Conservation (phyloP, 1,140 invertebrate species). For the Leptoteleia sp. region DNA sequence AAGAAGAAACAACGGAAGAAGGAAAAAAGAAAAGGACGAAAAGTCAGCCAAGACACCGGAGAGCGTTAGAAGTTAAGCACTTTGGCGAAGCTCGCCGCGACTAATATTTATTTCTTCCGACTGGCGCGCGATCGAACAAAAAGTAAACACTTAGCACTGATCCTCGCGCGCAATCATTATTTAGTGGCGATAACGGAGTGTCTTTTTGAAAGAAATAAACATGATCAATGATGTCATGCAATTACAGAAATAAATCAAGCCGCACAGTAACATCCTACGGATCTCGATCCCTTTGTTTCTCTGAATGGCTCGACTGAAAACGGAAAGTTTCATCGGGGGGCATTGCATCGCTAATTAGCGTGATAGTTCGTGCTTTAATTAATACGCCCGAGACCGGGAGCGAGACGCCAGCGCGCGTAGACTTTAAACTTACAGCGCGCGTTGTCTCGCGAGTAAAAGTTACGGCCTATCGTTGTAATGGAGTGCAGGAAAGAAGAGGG, state of each 20-base stretch:
- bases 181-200: constrained; percentile 24
- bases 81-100: not conserved
- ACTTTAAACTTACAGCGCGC: constrained; percentile 62
- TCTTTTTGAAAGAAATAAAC: constrained; percentile 41
- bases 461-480: constrained; percentile 49
- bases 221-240: constrained; percentile 44
- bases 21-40: no score
- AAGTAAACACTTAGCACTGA: constrained; percentile 36
- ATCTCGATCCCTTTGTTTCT: constrained; percentile 58
- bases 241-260: constrained; percentile 38
- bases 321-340: constrained; percentile 72
- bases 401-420: constrained; percentile 36
- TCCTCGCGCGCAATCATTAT: constrained; percentile 26
- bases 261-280: constrained; percentile 39
- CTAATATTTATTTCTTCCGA: constrained; percentile 20
- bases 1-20: no score
- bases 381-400: constrained; percentile 53
- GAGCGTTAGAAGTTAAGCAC: constrained; percentile 4
- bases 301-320: constrained; percentile 45
- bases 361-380: constrained; percentile 70
- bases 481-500: no score
- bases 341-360: constrained; percentile 72
- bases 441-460: constrained; percentile 42
- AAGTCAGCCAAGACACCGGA: not conserved
- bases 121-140: constrained; percentile 6